Base-by-base conservation (phyloP, 2,888 invertebrate genomes). In the Trichacis sp. region DNA sequence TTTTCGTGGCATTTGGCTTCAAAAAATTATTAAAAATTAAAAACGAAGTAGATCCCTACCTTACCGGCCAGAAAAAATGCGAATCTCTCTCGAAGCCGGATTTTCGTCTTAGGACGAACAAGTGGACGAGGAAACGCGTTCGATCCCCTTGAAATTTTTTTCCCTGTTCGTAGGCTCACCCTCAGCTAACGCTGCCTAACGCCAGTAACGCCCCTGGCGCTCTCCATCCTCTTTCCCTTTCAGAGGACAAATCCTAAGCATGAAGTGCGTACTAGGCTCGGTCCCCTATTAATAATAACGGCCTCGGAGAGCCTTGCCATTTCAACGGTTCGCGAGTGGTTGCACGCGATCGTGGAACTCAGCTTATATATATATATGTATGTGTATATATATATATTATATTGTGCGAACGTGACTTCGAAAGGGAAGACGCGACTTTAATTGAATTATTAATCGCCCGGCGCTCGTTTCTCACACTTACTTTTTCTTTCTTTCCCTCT, bases 251-350 rank as follows among this genome's bases (percentile, higher is more conserved):
- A 62, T 57, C 56, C 56, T 49, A 58, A 59, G 56, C 63, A 66
- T 61, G 58, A 58, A 61, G 66, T 43, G 43, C 43, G 43, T 43
- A 45, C 64, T 50, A 50, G 52, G 43, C 47, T 53, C 50, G 42
- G 53, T 66, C 70, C 69, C 66, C 62, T 70, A 68, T 67, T 76
- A 76, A 77, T 78, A 78, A 78, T 78, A 77, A 78, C 73, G 75
- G 76, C 73, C 76, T 75, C 71, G 68, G 71, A 72, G 72, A 72
- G 74, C 73, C 75, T 77, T 76, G 75, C 74, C 73, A 77, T 78
- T 79, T 78, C 73, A 76, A 77, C 74, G 75, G 73, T 64, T 43
- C 48, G 55, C 62, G 61, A 62, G 62, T 58, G 62, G 58, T 54
- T 58, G 62, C 66, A 66, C 62, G 66, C 66, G 58, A 66, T 62